A percentile compares a stretch with the other conserved stretches of the same genome.
phyloP scores from a whole-genome alignment of 2,797 vertebrate genomes.

The Austrolebias charrua region DNA sequence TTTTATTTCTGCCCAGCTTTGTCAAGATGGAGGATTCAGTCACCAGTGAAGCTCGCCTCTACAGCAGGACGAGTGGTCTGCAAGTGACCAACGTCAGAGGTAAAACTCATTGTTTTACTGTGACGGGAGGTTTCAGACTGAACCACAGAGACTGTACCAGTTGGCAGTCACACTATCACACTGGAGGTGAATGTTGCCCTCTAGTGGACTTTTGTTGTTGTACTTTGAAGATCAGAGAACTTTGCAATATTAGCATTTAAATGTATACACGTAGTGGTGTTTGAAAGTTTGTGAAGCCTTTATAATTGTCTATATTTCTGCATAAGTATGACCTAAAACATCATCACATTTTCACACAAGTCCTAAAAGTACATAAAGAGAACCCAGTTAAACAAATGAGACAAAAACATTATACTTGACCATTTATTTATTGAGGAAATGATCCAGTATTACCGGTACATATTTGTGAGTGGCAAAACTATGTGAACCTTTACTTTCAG shows the following conservation, averaged over 20 bases:
- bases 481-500: too few relatives aligned
- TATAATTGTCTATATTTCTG: too few relatives aligned
- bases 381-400: too few relatives aligned
- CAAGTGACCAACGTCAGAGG: constrained; percentile 89
- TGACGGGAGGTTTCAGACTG: background rate
- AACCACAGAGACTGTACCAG: background rate
- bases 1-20: constrained; percentile 91
- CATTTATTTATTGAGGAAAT: too few relatives aligned
- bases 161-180: background rate
- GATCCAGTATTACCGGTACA: too few relatives aligned
- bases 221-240: background rate
- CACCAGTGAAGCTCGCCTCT: constrained; percentile 86
- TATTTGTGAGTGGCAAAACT: too few relatives aligned
- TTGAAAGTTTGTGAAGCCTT: too few relatives aligned
- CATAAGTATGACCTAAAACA: too few relatives aligned
- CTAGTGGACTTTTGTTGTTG: constrained; percentile 54
- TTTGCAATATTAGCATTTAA: background rate
- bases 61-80: constrained; percentile 85
- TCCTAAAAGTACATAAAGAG: too few relatives aligned
- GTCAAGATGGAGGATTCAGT: constrained; percentile 92
- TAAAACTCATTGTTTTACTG: constrained; percentile 33
- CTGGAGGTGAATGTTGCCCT: constrained; percentile 52
- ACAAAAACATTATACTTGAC: too few relatives aligned
- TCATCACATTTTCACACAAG: too few relatives aligned
- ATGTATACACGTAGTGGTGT: background rate